Conservation (phyloP, 2,113 vertebrate species). For the Sapayoa aenigma region DNA sequence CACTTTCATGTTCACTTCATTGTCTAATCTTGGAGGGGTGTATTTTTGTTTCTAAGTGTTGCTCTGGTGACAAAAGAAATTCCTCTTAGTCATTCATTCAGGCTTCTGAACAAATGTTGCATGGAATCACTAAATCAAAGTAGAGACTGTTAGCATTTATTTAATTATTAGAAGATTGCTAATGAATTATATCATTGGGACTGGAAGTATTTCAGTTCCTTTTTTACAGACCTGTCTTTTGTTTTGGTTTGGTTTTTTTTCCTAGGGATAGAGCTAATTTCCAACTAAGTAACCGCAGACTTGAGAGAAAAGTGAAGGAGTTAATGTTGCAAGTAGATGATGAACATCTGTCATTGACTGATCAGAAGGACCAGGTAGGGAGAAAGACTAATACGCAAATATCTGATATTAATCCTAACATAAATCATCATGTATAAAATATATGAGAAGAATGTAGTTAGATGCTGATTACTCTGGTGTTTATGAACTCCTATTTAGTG, state of each 20-base stretch:
- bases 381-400: background rate
- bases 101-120: background rate
- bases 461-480: background rate
- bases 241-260: background rate
- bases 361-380: conserved; percentile 94
- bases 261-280: conserved; percentile 88
- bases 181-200: background rate
- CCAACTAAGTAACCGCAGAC: conserved; percentile 88
- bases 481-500: background rate
- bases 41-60: background rate
- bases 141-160: background rate
- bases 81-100: background rate
- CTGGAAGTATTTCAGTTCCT: background rate
- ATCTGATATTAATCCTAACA: background rate
- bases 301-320: conserved; percentile 95
- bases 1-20: background rate
- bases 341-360: conserved; percentile 87
- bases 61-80: background rate
- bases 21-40: background rate
- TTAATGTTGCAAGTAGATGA: conserved; percentile 95
- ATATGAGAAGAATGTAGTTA: background rate
- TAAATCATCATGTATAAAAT: background rate
- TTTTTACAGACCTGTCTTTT: background rate
- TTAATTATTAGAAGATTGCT: background rate
- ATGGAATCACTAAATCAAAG: background rate